phyloP scores from a whole-genome alignment of 2,113 vertebrate species.

The Platanista minor region DNA sequence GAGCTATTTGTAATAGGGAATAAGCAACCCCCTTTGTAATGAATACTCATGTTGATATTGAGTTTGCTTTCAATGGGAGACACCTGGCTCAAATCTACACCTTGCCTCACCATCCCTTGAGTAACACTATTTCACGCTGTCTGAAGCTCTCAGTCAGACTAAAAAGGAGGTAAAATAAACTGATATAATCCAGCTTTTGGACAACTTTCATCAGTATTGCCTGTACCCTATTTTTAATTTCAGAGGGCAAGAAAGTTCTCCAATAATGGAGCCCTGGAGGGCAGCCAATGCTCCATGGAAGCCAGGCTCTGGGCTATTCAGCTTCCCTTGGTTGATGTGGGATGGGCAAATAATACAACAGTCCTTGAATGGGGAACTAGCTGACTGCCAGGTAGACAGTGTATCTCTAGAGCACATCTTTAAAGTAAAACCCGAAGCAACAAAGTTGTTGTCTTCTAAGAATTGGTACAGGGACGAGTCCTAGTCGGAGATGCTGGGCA shows the following conservation, averaged over 20 bases:
- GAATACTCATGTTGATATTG: neutral
- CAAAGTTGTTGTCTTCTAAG: neutral
- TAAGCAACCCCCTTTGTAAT: neutral
- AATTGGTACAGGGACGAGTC: neutral
- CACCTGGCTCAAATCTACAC: neutral
- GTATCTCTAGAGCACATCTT: neutral
- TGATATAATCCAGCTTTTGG: neutral
- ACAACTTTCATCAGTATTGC: conserved; percentile 19
- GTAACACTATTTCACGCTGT: neutral
- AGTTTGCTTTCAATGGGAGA: neutral
- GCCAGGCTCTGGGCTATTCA: neutral
- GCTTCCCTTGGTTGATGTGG: neutral
- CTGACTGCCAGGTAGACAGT: neutral
- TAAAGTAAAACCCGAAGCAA: conserved; percentile 22
- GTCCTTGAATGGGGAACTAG: neutral
- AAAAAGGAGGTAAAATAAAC: conserved; percentile 33
- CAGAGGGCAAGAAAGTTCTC: conserved; percentile 35
- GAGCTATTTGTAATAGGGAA: neutral
- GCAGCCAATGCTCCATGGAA: neutral
- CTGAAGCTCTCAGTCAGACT: conserved; percentile 15
- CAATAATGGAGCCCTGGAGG: conserved; percentile 1
- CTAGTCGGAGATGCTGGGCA: neutral
- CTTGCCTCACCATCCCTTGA: neutral
- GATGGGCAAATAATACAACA: neutral
- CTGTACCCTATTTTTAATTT: conserved; percentile 48